Evolutionary conservation across 1,140 invertebrate species (phyloP).

Genomic region (Agraylea sexmaculata): DNA sequence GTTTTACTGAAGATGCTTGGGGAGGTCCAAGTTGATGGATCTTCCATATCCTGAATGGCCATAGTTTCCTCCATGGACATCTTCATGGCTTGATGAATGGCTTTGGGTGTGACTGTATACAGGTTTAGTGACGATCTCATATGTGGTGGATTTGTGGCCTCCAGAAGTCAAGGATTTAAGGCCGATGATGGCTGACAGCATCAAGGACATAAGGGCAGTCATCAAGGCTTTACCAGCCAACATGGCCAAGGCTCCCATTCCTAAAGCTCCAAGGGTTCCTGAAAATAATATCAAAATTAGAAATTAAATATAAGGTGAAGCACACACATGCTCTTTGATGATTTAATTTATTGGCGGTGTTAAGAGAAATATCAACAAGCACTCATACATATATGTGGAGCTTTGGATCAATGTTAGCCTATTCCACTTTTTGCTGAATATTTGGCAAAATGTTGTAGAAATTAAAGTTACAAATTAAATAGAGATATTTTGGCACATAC

Average conservation of each 20-base stretch:
- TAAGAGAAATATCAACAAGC: too few relatives aligned
- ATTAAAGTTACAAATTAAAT: too few relatives aligned
- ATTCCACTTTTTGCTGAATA: too few relatives aligned
- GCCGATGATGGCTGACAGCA: constrained; percentile 64
- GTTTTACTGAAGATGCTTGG: constrained; percentile 14
- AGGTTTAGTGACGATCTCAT: constrained; percentile 73
- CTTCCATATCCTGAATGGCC: constrained; percentile 48
- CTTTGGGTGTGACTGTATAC: constrained; percentile 59
- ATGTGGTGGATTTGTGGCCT: constrained; percentile 61
- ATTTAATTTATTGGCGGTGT: too few relatives aligned
- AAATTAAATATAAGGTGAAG: background rate
- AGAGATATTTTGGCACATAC: too few relatives aligned
- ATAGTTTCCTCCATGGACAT: constrained; percentile 47
- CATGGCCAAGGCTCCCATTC: constrained; percentile 60
- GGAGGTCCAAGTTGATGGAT: constrained; percentile 25
- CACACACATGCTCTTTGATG: too few relatives aligned
- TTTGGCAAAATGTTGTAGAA: too few relatives aligned
- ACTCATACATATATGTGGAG: too few relatives aligned
- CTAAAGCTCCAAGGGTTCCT: constrained; percentile 61
- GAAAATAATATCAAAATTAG: constrained; percentile 20
- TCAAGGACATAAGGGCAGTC: constrained; percentile 66
- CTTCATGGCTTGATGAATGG: constrained; percentile 56
- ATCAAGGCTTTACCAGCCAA: constrained; percentile 75
- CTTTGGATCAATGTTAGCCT: too few relatives aligned
- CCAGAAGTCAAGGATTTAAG: constrained; percentile 57